Conservation (phyloP, 2,888 invertebrate genomes). For the Polyommatus iphigenia region DNA sequence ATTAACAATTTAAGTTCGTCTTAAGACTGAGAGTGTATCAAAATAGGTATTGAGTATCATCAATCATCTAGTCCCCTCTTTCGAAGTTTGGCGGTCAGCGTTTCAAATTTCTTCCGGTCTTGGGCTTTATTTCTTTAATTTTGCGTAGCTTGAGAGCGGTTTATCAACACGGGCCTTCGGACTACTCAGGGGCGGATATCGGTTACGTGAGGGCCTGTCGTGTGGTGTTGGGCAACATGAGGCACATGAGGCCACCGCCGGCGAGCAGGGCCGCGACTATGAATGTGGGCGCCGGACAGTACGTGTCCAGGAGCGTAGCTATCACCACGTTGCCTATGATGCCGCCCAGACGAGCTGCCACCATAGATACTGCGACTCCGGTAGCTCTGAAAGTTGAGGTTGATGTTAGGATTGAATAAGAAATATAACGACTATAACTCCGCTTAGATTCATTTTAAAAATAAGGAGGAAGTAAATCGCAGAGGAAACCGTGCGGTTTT, state of each 20-base stretch:
- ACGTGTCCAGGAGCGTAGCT: conserved; percentile 90
- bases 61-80: too few species aligned
- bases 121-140: background rate
- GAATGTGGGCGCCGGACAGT: conserved; percentile 95
- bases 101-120: background rate
- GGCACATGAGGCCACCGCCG: conserved; percentile 92
- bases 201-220: conserved; percentile 83
- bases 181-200: background rate
- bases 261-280: conserved; percentile 92
- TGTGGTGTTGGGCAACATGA: conserved; percentile 94
- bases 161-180: background rate
- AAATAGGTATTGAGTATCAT: too few species aligned
- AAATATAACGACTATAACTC: too few species aligned
- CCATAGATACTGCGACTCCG: conserved; percentile 94
- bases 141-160: background rate
- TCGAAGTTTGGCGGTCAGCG: background rate
- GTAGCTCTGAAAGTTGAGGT: conserved; percentile 83
- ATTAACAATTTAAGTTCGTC: too few species aligned
- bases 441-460: too few species aligned
- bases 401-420: too few species aligned
- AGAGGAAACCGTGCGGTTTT: too few species aligned
- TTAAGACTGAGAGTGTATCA: too few species aligned
- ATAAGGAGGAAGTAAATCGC: too few species aligned
- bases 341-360: conserved; percentile 93
- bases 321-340: conserved; percentile 93